Evolutionary conservation across 2,797 vertebrate species (phyloP).

Genomic region (Spinus pinus): DNA sequence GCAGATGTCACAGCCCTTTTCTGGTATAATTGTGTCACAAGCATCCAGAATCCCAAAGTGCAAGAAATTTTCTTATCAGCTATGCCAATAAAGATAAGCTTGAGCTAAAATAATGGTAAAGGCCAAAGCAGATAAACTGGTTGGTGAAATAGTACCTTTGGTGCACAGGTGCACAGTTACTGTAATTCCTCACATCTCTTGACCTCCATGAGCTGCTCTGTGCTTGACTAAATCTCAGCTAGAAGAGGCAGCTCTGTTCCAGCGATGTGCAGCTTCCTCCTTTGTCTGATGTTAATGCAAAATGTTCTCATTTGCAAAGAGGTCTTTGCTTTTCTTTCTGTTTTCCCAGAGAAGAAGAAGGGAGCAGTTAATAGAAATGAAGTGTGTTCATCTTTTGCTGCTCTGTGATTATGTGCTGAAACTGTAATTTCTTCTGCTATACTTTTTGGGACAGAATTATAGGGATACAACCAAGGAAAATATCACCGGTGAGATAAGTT

Average conservation of each 20-base stretch:
- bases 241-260: neutral
- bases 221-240: slow-evolving; percentile 1
- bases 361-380: neutral
- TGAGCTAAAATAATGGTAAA: neutral
- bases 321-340: neutral
- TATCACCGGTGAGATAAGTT: neutral
- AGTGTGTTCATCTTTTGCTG: neutral
- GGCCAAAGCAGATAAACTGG: neutral
- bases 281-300: slow-evolving; percentile 14
- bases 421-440: neutral
- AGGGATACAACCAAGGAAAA: neutral
- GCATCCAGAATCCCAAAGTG: neutral
- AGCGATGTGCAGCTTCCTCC: neutral
- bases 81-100: neutral
- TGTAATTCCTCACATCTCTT: neutral
- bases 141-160: neutral
- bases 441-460: neutral
- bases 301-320: neutral
- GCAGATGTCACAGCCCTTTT: neutral
- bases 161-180: neutral
- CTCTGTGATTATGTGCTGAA: neutral
- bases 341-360: neutral
- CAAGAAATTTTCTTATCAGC: neutral
- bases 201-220: neutral
- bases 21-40: neutral